Percentiles rank a stretch among this genome's conserved stretches.
Conservation (phyloP, 2,888 invertebrate species). For the Gymnoscelis rufifasciata region DNA sequence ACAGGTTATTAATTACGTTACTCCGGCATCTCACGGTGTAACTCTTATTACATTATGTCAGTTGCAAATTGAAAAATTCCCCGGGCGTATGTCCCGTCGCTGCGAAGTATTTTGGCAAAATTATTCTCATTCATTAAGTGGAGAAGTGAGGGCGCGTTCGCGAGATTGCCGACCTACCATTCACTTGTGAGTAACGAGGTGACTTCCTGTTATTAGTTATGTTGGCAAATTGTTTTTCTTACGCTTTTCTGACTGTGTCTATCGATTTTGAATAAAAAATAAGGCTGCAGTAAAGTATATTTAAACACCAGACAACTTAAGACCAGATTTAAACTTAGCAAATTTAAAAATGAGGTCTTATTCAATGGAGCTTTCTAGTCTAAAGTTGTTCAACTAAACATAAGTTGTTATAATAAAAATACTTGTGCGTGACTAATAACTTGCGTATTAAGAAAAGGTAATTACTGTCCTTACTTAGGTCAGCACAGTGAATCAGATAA, state of each 20-base stretch:
- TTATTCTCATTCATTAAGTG: conserved; percentile 78
- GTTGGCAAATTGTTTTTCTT: conserved; percentile 72
- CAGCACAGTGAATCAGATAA: no score
- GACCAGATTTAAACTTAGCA: no score
- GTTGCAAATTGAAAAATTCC: conserved; percentile 80
- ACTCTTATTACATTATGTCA: conserved; percentile 79
- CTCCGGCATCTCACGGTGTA: conserved; percentile 73
- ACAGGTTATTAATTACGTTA: conserved; percentile 77
- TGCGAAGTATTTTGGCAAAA: conserved; percentile 77
- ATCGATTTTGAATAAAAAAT: conserved; percentile 46
- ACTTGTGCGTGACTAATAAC: no score
- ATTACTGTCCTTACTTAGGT: no score
- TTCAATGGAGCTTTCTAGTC: no score
- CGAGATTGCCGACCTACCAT: conserved; percentile 74
- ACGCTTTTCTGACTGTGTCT: conserved; percentile 48
- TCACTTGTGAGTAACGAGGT: conserved; percentile 76
- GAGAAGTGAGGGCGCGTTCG: conserved; percentile 69
- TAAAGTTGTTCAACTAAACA: no score
- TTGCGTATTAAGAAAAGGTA: no score
- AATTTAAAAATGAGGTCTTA: no score
- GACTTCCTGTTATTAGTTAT: conserved; percentile 75
- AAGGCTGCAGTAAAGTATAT: no score
- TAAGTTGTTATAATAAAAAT: no score
- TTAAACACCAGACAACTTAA: no score
- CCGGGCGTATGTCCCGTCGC: conserved; percentile 77